Percentiles rank a stretch among this genome's conserved stretches.
These are phyloP conservation scores for Ethmia dodecea DNA, from an alignment of 2,888 invertebrate species.

Conservation along the genomic window DNA sequence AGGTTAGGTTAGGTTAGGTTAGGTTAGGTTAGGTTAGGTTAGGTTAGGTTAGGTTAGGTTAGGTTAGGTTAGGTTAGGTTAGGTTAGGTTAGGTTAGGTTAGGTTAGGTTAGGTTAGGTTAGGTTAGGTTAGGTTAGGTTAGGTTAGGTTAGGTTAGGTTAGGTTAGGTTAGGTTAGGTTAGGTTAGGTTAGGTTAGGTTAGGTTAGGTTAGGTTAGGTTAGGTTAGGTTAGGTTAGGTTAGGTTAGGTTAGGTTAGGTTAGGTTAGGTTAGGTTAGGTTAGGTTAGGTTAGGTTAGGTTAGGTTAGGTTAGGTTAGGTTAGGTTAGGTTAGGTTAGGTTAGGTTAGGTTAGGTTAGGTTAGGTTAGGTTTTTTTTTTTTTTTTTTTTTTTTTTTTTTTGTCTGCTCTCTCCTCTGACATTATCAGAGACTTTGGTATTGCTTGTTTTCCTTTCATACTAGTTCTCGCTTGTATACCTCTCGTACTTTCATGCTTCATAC, in stretches of 20 bases:
- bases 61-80: too few relatives aligned
- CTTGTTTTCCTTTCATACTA: background rate
- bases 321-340: conserved; percentile 15
- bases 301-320: conserved; percentile 12
- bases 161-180: too few relatives aligned
- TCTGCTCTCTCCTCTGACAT: background rate
- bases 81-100: too few relatives aligned
- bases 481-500: too few relatives aligned
- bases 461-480: too few relatives aligned
- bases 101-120: too few relatives aligned
- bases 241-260: conserved; percentile 15
- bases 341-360: conserved; percentile 16
- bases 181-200: too few relatives aligned
- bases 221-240: conserved; percentile 20
- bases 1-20: too few relatives aligned
- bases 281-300: background rate
- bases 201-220: conserved; percentile 20
- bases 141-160: too few relatives aligned
- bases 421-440: background rate
- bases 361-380: background rate
- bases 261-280: conserved; percentile 10
- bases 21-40: too few relatives aligned
- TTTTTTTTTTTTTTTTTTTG: conserved; percentile 6
- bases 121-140: too few relatives aligned
- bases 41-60: too few relatives aligned